Percentiles rank a stretch among this genome's conserved stretches.
phyloP scores from a whole-genome alignment of 2,113 vertebrate genomes.

The Pogona vitticeps region DNA sequence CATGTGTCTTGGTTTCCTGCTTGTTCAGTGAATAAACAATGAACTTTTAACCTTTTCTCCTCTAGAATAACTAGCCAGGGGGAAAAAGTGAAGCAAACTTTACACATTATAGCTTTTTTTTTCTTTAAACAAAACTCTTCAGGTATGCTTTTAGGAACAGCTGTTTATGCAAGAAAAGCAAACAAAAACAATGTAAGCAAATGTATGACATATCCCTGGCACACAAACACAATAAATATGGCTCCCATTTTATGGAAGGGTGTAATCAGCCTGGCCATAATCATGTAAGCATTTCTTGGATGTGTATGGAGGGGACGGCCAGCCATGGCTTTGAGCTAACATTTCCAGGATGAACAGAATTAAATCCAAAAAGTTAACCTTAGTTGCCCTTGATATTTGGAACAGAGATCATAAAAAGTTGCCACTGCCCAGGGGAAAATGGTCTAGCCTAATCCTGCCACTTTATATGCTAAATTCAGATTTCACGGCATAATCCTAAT shows the following conservation, averaged over 20 bases:
- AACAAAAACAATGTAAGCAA: not conserved
- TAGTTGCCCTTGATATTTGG: not conserved
- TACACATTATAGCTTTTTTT: not conserved
- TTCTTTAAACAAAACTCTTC: conserved; percentile 14
- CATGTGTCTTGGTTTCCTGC: conserved; percentile 30
- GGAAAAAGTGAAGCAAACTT: not conserved
- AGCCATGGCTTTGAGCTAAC: not conserved
- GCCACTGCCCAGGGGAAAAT: not conserved
- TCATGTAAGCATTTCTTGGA: not conserved
- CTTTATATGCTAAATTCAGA: not conserved
- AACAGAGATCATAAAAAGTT: not conserved
- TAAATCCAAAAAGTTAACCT: not conserved
- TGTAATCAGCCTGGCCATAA: not conserved
- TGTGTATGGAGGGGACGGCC: not conserved
- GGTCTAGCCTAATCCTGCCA: no score
- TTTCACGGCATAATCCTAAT: not conserved
- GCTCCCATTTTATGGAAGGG: not conserved
- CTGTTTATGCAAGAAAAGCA: conserved; percentile 6
- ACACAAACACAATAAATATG: not conserved
- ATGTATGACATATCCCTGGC: not conserved
- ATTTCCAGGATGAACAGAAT: not conserved
- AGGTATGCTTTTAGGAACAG: not conserved
- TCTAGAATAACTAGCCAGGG: not conserved
- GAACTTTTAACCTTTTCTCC: conserved; percentile 14
- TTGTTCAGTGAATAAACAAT: conserved; percentile 33